These are phyloP conservation scores for Habrosyne pyritoides DNA, from an alignment of 2,888 invertebrate genomes.

Conservation along the genomic window DNA sequence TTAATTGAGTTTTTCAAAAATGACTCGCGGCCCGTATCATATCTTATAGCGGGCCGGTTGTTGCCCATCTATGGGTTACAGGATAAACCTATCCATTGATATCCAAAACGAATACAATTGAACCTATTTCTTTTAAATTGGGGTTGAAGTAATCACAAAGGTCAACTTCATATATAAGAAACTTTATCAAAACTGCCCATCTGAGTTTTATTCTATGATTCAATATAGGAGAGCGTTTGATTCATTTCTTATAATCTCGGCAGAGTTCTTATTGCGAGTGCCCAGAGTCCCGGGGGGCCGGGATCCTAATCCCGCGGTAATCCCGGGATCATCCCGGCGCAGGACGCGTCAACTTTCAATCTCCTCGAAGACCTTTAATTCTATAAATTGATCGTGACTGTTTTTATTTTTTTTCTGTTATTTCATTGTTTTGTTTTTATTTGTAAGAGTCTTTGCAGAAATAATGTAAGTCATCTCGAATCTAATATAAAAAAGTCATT, in stretches of 20 bases:
- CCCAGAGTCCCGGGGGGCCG: slow-evolving; percentile 34
- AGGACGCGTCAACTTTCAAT: slow-evolving; percentile 63
- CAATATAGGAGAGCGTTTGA: slow-evolving; percentile 68
- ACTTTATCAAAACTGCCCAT: background rate
- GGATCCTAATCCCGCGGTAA: slow-evolving; percentile 56
- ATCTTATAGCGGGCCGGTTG: no score
- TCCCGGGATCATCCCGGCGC: slow-evolving; percentile 51
- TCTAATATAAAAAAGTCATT: no score
- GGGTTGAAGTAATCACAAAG: no score
- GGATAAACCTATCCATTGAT: no score
- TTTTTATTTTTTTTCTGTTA: slow-evolving; percentile 23
- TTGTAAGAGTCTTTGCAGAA: no score
- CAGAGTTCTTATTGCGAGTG: slow-evolving; percentile 58
- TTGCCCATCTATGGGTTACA: no score
- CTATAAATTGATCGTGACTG: slow-evolving; percentile 64
- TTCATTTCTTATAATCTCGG: slow-evolving; percentile 72
- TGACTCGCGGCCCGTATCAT: no score
- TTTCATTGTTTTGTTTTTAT: slow-evolving; percentile 29
- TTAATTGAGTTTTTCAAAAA: no score
- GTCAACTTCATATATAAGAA: background rate
- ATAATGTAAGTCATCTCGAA: no score
- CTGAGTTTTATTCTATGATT: slow-evolving; percentile 37
- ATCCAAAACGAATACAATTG: no score
- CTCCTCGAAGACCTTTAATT: slow-evolving; percentile 62
- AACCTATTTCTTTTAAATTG: no score